phyloP scores from a whole-genome alignment of 2,113 vertebrate genomes.

The Nothocercus julius region DNA sequence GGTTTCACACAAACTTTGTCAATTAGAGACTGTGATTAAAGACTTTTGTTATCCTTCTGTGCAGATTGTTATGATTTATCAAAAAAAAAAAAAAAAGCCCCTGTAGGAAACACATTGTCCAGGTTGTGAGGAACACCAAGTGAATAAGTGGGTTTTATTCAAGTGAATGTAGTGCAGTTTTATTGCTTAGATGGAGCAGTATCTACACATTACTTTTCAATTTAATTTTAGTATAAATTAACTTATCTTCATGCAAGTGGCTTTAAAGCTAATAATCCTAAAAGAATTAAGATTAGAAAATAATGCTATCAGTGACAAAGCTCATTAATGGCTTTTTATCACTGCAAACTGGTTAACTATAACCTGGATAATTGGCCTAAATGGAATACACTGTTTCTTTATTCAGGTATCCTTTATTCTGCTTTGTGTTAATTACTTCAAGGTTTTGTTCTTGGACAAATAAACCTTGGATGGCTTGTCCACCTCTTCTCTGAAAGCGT shows the following conservation, averaged over 20 bases:
- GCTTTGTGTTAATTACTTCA: slow-evolving; percentile 60
- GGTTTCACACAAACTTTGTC: not conserved
- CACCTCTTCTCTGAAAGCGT: slow-evolving; percentile 24
- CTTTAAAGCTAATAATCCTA: slow-evolving; percentile 77
- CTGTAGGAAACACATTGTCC: not conserved
- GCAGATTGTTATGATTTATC: not conserved
- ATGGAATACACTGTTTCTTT: slow-evolving; percentile 59
- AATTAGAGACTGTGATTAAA: not conserved
- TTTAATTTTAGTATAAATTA: slow-evolving; percentile 75
- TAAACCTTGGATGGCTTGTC: slow-evolving; percentile 25
- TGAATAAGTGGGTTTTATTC: not conserved
- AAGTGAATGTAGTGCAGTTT: not conserved
- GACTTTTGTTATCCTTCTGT: not conserved
- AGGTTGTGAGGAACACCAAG: not conserved
- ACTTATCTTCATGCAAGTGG: slow-evolving; percentile 64
- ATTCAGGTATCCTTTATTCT: slow-evolving; percentile 50
- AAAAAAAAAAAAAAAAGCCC: not conserved
- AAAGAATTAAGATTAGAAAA: slow-evolving; percentile 77
- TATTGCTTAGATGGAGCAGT: slow-evolving; percentile 38
- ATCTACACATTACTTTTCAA: slow-evolving; percentile 64
- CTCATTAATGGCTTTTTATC: slow-evolving; percentile 75
- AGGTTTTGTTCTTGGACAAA: slow-evolving; percentile 54
- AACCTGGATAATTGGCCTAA: slow-evolving; percentile 66
- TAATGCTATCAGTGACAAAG: slow-evolving; percentile 69
- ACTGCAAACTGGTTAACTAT: slow-evolving; percentile 64